Evolutionary conservation across 2,797 vertebrate genomes (phyloP).

Genomic region (Lateolabrax maculatus): DNA sequence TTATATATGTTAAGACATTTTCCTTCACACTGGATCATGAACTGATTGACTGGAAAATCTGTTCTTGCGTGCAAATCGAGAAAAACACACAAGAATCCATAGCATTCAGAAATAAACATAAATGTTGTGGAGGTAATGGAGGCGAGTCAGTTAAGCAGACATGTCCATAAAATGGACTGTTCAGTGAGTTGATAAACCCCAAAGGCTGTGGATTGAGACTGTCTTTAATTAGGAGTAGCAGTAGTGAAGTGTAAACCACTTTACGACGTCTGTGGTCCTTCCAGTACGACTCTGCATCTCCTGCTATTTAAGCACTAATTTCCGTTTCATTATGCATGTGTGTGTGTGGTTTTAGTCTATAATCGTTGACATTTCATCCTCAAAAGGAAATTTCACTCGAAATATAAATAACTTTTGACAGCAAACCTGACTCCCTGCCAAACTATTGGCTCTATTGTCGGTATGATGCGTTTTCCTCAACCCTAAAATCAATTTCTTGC

Average conservation of each 20-base stretch:
- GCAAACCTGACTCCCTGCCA: conserved; percentile 11
- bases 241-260: conserved; percentile 16
- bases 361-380: neutral
- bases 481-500: conserved; percentile 47
- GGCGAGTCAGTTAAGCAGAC: conserved; percentile 23
- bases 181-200: conserved; percentile 44
- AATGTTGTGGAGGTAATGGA: conserved; percentile 19
- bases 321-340: neutral
- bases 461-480: conserved; percentile 3
- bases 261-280: neutral
- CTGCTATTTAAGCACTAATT: neutral
- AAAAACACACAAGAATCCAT: conserved; percentile 16
- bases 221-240: conserved; percentile 31
- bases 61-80: conserved; percentile 1
- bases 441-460: conserved; percentile 20
- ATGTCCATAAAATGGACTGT: conserved; percentile 36
- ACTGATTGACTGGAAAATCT: conserved; percentile 26
- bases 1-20: conserved; percentile 22
- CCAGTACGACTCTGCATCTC: neutral
- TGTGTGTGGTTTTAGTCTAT: neutral
- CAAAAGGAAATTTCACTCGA: conserved; percentile 4
- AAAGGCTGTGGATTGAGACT: conserved; percentile 3
- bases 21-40: conserved; percentile 32
- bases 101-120: conserved; percentile 36
- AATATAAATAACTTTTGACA: neutral